Evolutionary conservation across 2,797 vertebrate genomes (phyloP).

Genomic region (Platalea minor): DNA sequence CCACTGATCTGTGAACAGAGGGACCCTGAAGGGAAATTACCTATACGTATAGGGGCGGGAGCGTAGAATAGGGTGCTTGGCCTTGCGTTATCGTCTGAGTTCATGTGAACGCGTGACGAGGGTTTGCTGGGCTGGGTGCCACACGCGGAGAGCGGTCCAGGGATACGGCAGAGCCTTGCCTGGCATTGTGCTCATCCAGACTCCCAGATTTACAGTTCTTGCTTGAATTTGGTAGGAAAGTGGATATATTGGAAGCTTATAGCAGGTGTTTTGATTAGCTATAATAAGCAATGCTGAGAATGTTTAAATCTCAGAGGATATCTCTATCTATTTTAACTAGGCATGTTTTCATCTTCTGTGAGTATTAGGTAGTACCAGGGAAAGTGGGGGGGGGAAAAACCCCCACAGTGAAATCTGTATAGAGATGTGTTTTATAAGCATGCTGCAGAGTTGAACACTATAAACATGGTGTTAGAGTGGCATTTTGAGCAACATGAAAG

Average conservation of each 20-base stretch:
- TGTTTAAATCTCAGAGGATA: background rate
- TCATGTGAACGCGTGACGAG: background rate
- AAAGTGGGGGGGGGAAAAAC: background rate
- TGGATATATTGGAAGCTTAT: background rate
- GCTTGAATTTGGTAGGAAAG: background rate
- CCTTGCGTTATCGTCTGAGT: background rate
- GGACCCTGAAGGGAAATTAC: background rate
- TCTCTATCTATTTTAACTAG: background rate
- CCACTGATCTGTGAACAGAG: background rate
- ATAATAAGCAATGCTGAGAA: background rate
- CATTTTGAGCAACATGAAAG: conserved; percentile 38
- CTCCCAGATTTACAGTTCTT: background rate
- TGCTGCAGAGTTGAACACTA: conserved; percentile 11
- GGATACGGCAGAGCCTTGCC: background rate
- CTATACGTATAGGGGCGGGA: background rate
- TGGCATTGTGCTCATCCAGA: background rate
- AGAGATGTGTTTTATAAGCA: conserved; percentile 32
- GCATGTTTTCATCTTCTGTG: conserved; percentile 1
- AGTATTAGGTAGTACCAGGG: background rate
- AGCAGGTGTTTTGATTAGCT: conserved; percentile 42
- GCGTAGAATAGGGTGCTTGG: background rate
- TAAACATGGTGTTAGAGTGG: conserved; percentile 24
- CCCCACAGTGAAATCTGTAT: background rate
- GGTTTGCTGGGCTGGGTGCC: background rate
- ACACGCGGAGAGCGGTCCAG: background rate